These are phyloP conservation scores for Dynastes tityus DNA, from an alignment of 2,888 invertebrate genomes.

Conservation along the genomic window DNA sequence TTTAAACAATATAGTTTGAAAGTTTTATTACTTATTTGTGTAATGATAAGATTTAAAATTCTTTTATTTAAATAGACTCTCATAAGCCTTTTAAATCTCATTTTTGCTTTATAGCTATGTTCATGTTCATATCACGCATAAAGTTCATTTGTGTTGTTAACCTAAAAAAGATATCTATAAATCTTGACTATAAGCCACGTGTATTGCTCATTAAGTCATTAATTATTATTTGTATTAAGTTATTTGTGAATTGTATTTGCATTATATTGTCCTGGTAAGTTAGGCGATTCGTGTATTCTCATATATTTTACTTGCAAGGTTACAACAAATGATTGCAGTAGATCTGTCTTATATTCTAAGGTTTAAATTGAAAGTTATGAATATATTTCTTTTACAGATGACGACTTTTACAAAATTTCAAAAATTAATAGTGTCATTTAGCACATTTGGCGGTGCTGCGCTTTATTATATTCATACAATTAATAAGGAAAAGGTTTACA, in stretches of 20 bases:
- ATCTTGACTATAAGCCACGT: background rate
- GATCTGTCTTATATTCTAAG: background rate
- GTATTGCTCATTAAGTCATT: background rate
- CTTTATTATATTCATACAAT: slow-evolving; percentile 66
- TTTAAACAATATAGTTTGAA: no score
- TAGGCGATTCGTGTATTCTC: background rate
- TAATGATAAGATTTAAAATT: background rate
- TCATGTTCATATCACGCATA: background rate
- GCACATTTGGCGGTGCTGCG: slow-evolving; percentile 79
- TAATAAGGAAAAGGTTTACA: slow-evolving; percentile 71
- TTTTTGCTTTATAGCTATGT: background rate
- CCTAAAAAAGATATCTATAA: slow-evolving; percentile 8
- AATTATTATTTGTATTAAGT: background rate
- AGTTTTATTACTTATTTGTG: background rate
- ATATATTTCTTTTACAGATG: slow-evolving; percentile 67
- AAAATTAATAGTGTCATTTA: slow-evolving; percentile 75
- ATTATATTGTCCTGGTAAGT: background rate
- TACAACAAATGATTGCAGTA: slow-evolving; percentile 8
- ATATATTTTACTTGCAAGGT: background rate
- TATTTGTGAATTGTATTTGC: background rate
- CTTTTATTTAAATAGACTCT: no score
- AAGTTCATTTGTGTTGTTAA: slow-evolving; percentile 22
- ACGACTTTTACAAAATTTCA: slow-evolving; percentile 74
- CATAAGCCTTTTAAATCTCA: no score
- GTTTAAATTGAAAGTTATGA: slow-evolving; percentile 11